These are phyloP conservation scores for Crematogaster levior DNA, from an alignment of 2,888 invertebrate genomes.

Conservation along the genomic window DNA sequence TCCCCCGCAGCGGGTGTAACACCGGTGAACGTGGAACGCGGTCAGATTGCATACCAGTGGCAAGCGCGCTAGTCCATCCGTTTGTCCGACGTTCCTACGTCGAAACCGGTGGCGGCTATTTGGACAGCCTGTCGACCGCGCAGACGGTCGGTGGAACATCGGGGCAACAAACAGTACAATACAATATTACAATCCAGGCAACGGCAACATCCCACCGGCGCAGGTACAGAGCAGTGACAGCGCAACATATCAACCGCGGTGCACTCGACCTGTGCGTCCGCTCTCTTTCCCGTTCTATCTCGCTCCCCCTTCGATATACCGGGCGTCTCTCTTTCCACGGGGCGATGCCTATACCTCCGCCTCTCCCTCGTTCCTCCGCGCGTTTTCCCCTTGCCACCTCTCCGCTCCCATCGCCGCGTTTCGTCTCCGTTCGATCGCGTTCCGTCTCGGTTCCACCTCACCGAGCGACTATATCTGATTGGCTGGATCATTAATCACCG, in stretches of 20 bases:
- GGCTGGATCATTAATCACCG: constrained; percentile 82
- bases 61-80: constrained; percentile 48
- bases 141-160: constrained; percentile 74
- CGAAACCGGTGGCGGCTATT: constrained; percentile 80
- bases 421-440: constrained; percentile 53
- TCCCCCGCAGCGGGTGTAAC: constrained; percentile 73
- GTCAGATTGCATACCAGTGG: constrained; percentile 63
- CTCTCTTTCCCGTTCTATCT: constrained; percentile 44
- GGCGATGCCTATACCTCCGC: constrained; percentile 32
- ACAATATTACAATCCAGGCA: constrained; percentile 82
- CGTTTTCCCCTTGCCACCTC: constrained; percentile 56
- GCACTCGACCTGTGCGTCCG: constrained; percentile 57
- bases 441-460: constrained; percentile 65
- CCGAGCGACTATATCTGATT: constrained; percentile 80
- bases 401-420: constrained; percentile 48
- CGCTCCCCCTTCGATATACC: constrained; percentile 45
- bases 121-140: constrained; percentile 81
- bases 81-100: constrained; percentile 64
- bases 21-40: constrained; percentile 76
- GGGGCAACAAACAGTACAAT: constrained; percentile 80
- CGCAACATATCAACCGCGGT: constrained; percentile 80
- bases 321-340: constrained; percentile 57
- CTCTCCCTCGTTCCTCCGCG: constrained; percentile 37
- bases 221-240: constrained; percentile 80
- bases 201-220: constrained; percentile 75